Conservation (phyloP, 2,888 invertebrate genomes). For the Cosmia trapezina region DNA sequence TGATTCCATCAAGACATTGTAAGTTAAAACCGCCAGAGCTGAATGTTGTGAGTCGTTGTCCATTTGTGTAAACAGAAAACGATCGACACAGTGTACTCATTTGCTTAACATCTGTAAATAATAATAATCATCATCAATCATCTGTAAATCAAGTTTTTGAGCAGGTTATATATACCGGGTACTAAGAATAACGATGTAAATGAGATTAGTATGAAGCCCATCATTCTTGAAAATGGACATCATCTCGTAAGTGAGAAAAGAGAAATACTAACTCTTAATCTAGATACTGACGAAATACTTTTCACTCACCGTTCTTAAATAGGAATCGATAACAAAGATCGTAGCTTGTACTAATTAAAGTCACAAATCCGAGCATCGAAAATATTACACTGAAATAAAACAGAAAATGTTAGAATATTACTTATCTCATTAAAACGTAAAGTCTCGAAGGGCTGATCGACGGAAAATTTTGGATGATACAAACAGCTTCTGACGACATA, state of each 20-base stretch:
- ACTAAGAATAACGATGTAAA: neutral
- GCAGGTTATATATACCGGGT: no score
- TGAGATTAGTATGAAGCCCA: neutral
- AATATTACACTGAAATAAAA: constrained; percentile 48
- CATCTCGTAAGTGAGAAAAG: neutral
- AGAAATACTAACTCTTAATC: neutral
- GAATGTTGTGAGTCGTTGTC: constrained; percentile 74
- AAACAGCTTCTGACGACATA: neutral
- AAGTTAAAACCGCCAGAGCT: constrained; percentile 69
- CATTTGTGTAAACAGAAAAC: constrained; percentile 79
- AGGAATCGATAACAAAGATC: constrained; percentile 71
- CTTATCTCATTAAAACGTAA: no score
- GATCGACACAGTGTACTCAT: constrained; percentile 54
- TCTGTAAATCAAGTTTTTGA: neutral
- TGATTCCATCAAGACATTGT: constrained; percentile 82
- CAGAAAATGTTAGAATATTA: neutral
- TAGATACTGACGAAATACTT: neutral
- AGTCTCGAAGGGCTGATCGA: neutral
- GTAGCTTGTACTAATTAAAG: constrained; percentile 73
- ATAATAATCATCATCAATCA: no score
- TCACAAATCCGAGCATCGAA: constrained; percentile 66
- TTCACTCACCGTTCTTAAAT: constrained; percentile 60
- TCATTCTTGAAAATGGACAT: neutral
- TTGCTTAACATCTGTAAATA: constrained; percentile 67
- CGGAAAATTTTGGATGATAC: neutral